A percentile compares a stretch with the other conserved stretches of the same genome.
phyloP scores from a whole-genome alignment of 2,888 invertebrate species.

The Agapostemon virescens region DNA sequence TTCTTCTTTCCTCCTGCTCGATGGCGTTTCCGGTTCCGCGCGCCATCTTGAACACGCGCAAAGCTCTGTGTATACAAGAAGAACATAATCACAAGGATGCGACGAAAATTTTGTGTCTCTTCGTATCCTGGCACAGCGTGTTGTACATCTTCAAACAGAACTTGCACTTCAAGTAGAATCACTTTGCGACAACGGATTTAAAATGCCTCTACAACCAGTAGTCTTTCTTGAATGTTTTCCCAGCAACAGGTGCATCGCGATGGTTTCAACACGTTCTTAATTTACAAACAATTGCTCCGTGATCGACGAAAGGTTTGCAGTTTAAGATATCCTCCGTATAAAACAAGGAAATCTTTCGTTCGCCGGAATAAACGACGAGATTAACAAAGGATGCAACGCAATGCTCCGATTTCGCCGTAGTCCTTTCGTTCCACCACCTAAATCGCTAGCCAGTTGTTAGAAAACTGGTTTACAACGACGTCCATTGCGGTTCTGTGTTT shows the following conservation, averaged over 20 bases:
- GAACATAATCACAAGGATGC: no score
- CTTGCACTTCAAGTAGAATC: not conserved
- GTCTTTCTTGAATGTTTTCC: not conserved
- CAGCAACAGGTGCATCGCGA: not conserved
- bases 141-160: not conserved
- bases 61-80: no score
- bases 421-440: not conserved
- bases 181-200: not conserved
- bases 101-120: not conserved
- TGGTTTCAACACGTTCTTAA: not conserved
- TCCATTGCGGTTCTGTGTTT: not conserved
- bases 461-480: not conserved
- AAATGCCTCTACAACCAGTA: not conserved
- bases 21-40: no score
- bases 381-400: not conserved
- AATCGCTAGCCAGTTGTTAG: not conserved
- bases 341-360: not conserved
- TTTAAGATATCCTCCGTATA: not conserved
- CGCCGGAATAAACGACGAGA: not conserved
- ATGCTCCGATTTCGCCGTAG: not conserved
- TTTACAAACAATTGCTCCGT: not conserved
- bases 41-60: no score
- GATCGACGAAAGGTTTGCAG: not conserved
- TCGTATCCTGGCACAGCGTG: not conserved
- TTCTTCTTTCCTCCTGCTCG: no score